These are phyloP conservation scores for Pardalotus punctatus DNA, from an alignment of 2,113 vertebrate genomes.

Conservation along the genomic window DNA sequence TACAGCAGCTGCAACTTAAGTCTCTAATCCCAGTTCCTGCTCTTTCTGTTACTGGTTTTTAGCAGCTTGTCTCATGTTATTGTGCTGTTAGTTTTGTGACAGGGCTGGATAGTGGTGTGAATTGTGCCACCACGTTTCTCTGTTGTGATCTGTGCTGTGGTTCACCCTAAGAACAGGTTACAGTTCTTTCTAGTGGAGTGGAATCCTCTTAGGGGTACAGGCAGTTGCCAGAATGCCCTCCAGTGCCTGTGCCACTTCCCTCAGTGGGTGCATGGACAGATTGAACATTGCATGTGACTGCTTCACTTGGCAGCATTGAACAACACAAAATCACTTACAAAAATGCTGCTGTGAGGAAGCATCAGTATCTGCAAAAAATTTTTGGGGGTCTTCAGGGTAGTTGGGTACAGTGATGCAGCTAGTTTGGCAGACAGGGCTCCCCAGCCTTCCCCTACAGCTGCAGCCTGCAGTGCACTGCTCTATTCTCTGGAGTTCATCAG, in stretches of 20 bases:
- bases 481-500: not conserved
- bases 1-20: not conserved
- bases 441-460: not conserved
- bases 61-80: not conserved
- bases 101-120: not conserved
- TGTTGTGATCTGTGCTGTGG: not conserved
- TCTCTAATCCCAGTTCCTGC: not conserved
- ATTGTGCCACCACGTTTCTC: not conserved
- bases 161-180: not conserved
- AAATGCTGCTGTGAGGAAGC: not conserved
- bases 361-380: not conserved
- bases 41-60: not conserved
- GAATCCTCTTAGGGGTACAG: not conserved
- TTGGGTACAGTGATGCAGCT: rapidly evolving
- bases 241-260: not conserved
- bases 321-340: not conserved
- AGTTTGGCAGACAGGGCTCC: not conserved
- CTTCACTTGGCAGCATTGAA: not conserved
- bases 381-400: not conserved
- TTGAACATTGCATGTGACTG: rapidly evolving
- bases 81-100: not conserved
- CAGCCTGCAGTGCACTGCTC: not conserved
- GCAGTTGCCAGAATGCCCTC: not conserved
- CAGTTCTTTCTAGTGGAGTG: not conserved
- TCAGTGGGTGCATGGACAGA: not conserved